phyloP scores from a whole-genome alignment of 2,888 invertebrate species.

The Acleris literana region DNA sequence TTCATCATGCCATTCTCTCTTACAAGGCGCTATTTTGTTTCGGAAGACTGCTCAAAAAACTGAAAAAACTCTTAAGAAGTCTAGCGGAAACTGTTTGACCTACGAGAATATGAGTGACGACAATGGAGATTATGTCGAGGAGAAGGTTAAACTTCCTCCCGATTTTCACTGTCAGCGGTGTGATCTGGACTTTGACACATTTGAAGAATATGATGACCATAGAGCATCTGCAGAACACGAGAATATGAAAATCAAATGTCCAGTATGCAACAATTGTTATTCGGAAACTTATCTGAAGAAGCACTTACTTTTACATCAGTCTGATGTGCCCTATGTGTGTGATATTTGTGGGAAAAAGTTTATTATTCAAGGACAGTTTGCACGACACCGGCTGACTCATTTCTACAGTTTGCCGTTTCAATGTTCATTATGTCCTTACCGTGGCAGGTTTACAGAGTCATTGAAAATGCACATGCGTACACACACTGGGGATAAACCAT shows the following conservation, averaged over 20 bases:
- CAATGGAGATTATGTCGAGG: slow-evolving; percentile 40
- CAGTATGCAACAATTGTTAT: slow-evolving; percentile 66
- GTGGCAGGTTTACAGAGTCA: slow-evolving; percentile 67
- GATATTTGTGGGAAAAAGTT: slow-evolving; percentile 75
- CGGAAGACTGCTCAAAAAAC: slow-evolving; percentile 69
- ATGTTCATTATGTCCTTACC: slow-evolving; percentile 70
- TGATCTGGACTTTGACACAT: slow-evolving; percentile 57
- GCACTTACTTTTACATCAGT: slow-evolving; percentile 61
- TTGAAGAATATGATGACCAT: slow-evolving; percentile 62
- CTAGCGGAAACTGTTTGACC: slow-evolving; percentile 39
- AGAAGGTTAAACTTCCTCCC: slow-evolving; percentile 38
- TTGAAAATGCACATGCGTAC: slow-evolving; percentile 74
- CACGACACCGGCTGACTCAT: slow-evolving; percentile 68
- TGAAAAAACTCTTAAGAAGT: slow-evolving; percentile 54
- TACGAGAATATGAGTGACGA: slow-evolving; percentile 39
- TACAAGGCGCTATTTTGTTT: slow-evolving; percentile 67
- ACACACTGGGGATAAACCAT: slow-evolving; percentile 74
- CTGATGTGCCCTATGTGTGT: slow-evolving; percentile 59
- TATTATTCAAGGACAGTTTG: slow-evolving; percentile 57
- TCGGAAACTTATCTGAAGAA: slow-evolving; percentile 60
- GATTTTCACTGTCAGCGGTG: slow-evolving; percentile 60
- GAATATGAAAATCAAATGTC: slow-evolving; percentile 58
- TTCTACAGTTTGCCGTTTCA: slow-evolving; percentile 59
- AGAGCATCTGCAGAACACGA: slow-evolving; percentile 64
- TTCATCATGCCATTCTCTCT: slow-evolving; percentile 56